Evolutionary conservation across 2,113 vertebrate genomes (phyloP).

Genomic region (Meriones unguiculatus): DNA sequence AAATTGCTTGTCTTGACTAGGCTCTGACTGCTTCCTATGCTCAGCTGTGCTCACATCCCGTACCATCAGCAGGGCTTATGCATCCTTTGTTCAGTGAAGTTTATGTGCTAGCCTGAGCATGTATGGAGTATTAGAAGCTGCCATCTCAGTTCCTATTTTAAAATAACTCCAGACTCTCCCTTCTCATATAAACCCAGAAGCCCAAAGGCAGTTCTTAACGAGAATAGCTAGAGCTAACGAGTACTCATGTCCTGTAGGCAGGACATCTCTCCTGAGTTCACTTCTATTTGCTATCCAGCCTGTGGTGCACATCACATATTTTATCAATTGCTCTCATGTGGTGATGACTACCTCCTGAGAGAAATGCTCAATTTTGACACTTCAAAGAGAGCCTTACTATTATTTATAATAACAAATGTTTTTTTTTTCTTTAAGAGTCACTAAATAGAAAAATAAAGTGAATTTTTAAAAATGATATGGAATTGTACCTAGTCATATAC

Average conservation of each 20-base stretch:
- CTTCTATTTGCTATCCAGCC: too few species aligned
- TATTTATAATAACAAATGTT: background rate
- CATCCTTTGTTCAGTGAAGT: background rate
- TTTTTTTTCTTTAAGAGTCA: background rate
- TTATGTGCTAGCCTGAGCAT: background rate
- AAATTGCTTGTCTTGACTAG: background rate
- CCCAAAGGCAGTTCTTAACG: background rate
- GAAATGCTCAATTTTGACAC: background rate
- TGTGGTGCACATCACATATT: background rate
- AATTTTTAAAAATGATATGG: background rate
- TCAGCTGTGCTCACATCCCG: background rate
- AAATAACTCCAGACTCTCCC: background rate
- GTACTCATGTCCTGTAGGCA: too few species aligned
- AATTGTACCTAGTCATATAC: background rate
- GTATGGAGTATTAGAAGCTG: too few species aligned
- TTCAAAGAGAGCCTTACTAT: background rate
- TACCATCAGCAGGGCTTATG: background rate
- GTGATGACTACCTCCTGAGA: background rate
- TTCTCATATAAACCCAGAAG: background rate
- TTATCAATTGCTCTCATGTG: background rate
- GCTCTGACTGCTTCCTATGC: background rate
- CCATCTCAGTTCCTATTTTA: background rate
- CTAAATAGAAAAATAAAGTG: background rate
- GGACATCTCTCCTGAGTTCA: background rate
- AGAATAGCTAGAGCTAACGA: background rate